Conservation (phyloP, 2,888 invertebrate species). For the Pristionchus mayeri region DNA sequence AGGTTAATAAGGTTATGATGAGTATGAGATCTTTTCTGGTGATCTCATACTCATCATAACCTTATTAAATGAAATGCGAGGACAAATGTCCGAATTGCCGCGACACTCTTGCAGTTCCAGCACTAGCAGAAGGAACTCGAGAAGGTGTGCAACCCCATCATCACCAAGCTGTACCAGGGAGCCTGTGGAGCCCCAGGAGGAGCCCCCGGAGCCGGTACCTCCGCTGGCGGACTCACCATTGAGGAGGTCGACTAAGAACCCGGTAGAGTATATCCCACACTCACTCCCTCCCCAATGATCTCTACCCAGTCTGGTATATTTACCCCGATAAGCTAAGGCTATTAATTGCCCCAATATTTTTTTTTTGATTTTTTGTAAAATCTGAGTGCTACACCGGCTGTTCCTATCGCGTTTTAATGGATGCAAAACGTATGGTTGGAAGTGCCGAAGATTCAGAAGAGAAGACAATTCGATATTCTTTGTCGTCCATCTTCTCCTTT, state of each 20-base stretch:
- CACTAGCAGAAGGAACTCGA: conserved; percentile 92
- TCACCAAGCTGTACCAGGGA: conserved; percentile 92
- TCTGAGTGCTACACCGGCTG: conserved; percentile 9
- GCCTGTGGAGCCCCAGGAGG: conserved; percentile 83
- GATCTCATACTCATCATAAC: too few relatives aligned
- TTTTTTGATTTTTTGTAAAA: not conserved
- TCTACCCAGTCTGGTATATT: conserved; percentile 1
- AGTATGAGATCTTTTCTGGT: too few relatives aligned
- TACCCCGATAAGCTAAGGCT: not conserved
- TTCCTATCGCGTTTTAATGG: not conserved
- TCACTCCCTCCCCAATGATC: not conserved
- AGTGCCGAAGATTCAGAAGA: too few relatives aligned
- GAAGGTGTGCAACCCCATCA: too few relatives aligned
- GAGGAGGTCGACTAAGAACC: conserved; percentile 80
- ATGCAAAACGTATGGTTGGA: too few relatives aligned
- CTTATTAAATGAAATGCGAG: too few relatives aligned
- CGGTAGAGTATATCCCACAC: not conserved
- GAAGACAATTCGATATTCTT: too few relatives aligned
- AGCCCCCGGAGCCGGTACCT: conserved; percentile 81
- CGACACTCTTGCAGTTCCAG: too few relatives aligned
- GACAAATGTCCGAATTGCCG: too few relatives aligned
- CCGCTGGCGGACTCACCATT: conserved; percentile 78
- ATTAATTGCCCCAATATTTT: not conserved
- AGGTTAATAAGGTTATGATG: too few relatives aligned
- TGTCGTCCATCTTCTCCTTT: too few relatives aligned